Base-by-base conservation (phyloP, 2,113 vertebrate genomes). In the Phaethornis superciliosus region DNA sequence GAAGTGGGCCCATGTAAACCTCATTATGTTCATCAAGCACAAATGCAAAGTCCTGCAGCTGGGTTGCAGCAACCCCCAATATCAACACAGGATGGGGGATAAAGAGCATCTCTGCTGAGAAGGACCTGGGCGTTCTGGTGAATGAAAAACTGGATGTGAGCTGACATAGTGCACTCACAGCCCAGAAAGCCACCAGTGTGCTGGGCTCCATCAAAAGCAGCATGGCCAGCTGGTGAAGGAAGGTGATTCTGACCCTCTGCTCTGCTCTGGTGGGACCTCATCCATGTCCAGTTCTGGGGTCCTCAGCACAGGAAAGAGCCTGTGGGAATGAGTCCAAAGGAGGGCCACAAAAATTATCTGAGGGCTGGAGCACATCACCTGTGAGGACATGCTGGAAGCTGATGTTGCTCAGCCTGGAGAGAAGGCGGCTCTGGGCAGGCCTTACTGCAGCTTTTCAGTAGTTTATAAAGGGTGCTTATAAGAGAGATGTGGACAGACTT, bases 361-460 rank as follows among this genome's bases (percentile, higher is more conserved):
- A 59, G n/a, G n/a, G n/a, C 12, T 35, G n/a, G 58, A 23, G 12
- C 58, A 59, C 20, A 21, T 59, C 22, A 33, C 21, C 13, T 35
- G 23, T 5, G n/a, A 35, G 22, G 33, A 60, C 33, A 35, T 21
- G 22, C n/a, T 60, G 58, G 14, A 17, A 40, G 2, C 0, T 11
- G 26, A 15, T 27, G 12, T 4, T 19, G 52, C 11, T 44, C 55
- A 44, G 20, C 15, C 62, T 30, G 35, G 33, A 82, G 62, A 26
- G 8, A 8, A 33, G 40, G 27, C 54, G 11, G 47, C 14, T 62
- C 7, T 0, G 0, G 7, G 21, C 33, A 74, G 3, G 81, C 2
- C n/a, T 54, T 20, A 1, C 3, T 20, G 46, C 5, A 0, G 12
- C 22, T 33, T 58, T 67, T 2, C 58, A 35, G 8, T 30, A n/a